Evolutionary conservation across 2,888 invertebrate species (phyloP).

Genomic region (Apodemia hepburni): DNA sequence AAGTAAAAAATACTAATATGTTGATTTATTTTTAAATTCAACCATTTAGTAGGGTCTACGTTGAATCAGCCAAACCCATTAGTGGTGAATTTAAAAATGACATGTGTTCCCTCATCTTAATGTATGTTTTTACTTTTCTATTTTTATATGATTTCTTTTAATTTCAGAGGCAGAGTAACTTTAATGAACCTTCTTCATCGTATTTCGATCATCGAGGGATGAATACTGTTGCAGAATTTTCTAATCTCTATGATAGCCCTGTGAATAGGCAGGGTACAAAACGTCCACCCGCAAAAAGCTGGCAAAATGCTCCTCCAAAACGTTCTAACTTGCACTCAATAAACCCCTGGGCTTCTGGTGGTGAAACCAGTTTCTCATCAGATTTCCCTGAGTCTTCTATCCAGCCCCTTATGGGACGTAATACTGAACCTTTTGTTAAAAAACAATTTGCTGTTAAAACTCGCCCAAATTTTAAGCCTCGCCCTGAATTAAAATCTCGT

Average conservation of each 20-base stretch:
- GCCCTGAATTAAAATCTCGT: background rate
- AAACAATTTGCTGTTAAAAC: background rate
- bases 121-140: background rate
- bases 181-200: background rate
- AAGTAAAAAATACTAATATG: background rate
- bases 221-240: background rate
- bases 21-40: slow-evolving; percentile 3
- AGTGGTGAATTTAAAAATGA: background rate
- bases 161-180: slow-evolving; percentile 13
- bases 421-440: background rate
- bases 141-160: background rate
- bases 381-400: background rate
- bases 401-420: background rate
- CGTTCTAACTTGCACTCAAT: background rate
- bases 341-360: background rate
- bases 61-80: no score
- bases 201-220: background rate
- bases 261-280: background rate
- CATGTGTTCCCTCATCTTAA: background rate
- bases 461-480: slow-evolving; percentile 4
- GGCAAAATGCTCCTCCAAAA: background rate
- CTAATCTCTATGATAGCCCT: background rate
- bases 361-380: background rate
- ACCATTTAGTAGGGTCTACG: background rate
- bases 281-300: background rate